A percentile compares a stretch with the other conserved stretches of the same genome.
phyloP scores from a whole-genome alignment of 2,797 vertebrate species.

The Iguana delicatissima region DNA sequence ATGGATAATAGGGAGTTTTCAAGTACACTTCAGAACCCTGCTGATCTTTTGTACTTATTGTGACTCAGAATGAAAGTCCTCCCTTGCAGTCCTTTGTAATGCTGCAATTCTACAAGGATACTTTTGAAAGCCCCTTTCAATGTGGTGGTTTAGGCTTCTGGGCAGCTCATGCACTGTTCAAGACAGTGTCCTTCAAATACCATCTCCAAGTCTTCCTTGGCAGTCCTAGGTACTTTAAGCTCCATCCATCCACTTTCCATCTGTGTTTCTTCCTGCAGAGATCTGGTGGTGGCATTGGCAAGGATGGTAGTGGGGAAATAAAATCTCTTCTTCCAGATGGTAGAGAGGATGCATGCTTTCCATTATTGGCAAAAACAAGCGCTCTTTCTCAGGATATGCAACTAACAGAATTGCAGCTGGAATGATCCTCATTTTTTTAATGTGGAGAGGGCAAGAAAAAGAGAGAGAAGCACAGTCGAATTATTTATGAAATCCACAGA shows the following conservation, averaged over 20 bases:
- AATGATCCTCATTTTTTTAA: conserved; percentile 43
- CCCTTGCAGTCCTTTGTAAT: neutral
- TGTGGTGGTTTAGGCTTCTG: neutral
- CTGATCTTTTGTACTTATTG: neutral
- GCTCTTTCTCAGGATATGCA: conserved; percentile 71
- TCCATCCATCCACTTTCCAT: conserved; percentile 29
- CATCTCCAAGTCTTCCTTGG: conserved; percentile 13
- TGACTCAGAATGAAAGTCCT: neutral
- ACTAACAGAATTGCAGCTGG: conserved; percentile 73
- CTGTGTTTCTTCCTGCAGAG: conserved; percentile 58
- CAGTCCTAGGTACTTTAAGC: conserved; percentile 33
- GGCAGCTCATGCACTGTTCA: conserved; percentile 1
- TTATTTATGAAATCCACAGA: conserved; percentile 34
- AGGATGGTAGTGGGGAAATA: conserved; percentile 65
- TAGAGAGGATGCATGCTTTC: conserved; percentile 70
- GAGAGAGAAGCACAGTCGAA: conserved; percentile 11
- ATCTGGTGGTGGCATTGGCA: conserved; percentile 59
- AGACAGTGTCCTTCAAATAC: conserved; percentile 37
- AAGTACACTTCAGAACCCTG: neutral
- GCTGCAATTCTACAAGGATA: neutral
- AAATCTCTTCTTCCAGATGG: conserved; percentile 74
- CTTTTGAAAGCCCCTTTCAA: neutral
- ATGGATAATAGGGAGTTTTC: neutral
- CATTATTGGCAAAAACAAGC: conserved; percentile 76
- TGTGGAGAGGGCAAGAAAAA: conserved; percentile 37